phyloP scores from a whole-genome alignment of 1,140 invertebrate genomes.

The Drosophila yakuba region DNA sequence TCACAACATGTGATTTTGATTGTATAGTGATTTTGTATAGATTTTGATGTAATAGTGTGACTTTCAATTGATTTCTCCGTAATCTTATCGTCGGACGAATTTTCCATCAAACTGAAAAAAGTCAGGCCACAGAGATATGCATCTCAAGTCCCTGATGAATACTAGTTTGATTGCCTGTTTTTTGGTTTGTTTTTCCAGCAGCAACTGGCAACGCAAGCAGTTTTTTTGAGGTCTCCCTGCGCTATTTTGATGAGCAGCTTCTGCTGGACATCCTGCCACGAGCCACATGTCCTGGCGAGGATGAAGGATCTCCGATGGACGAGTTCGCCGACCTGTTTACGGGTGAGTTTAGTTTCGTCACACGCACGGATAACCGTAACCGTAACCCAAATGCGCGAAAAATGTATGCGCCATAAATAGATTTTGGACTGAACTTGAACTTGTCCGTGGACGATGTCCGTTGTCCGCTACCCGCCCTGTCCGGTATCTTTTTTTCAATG shows the following conservation, averaged over 20 bases:
- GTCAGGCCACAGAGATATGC: conserved; percentile 12
- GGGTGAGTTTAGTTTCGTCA: conserved; percentile 46
- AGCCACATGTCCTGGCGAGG: conserved; percentile 56
- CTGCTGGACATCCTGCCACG: conserved; percentile 63
- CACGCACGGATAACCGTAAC: conserved; percentile 3
- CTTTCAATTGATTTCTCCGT: conserved; percentile 18
- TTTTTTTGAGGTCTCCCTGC: conserved; percentile 58
- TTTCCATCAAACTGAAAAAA: conserved; percentile 20
- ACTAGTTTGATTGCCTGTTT: conserved; percentile 20
- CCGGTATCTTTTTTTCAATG: conserved; percentile 30
- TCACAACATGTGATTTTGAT: conserved; percentile 15
- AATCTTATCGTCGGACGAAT: conserved; percentile 36
- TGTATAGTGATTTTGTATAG: not conserved
- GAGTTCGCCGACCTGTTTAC: conserved; percentile 78
- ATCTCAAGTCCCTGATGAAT: conserved; percentile 12
- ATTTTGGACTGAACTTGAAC: conserved; percentile 21
- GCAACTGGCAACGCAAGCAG: conserved; percentile 52
- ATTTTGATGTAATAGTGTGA: conserved; percentile 5
- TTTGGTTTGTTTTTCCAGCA: conserved; percentile 9
- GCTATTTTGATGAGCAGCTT: conserved; percentile 67
- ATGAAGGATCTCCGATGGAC: conserved; percentile 67
- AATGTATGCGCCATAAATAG: not conserved
- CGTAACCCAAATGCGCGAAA: not conserved
- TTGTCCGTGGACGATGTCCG: conserved; percentile 12
- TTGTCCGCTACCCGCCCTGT: not conserved